phyloP scores from a whole-genome alignment of 1,140 invertebrate genomes.

The Leguminivora glycinivorella region DNA sequence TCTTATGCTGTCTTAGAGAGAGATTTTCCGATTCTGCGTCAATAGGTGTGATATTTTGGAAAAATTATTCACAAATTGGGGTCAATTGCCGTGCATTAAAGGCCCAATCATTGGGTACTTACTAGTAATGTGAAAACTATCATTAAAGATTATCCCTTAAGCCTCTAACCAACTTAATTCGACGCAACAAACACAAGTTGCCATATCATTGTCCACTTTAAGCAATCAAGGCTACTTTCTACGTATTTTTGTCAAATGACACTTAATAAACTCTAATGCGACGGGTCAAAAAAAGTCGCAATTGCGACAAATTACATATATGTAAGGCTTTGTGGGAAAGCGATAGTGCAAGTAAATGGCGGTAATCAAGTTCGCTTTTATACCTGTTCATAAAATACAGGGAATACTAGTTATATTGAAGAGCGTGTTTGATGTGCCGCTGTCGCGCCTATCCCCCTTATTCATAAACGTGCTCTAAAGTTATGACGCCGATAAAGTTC shows the following conservation, averaged over 20 bases:
- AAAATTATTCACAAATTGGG: background rate
- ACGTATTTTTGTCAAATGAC: slow-evolving; percentile 23
- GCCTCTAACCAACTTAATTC: background rate
- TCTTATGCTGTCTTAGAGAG: no score
- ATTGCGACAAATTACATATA: slow-evolving; percentile 19
- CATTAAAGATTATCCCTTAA: background rate
- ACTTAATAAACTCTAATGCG: slow-evolving; percentile 26
- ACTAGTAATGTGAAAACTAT: background rate
- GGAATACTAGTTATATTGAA: background rate
- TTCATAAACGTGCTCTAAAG: no score
- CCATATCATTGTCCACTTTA: slow-evolving; percentile 22
- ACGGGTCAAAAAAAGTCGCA: slow-evolving; percentile 13
- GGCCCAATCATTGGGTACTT: no score
- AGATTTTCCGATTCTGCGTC: no score
- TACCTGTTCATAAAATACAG: background rate
- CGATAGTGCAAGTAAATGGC: background rate
- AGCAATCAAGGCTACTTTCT: slow-evolving; percentile 20
- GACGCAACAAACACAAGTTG: slow-evolving; percentile 8
- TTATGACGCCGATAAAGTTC: no score
- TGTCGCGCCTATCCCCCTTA: background rate
- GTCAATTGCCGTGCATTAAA: background rate
- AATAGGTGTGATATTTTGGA: no score
- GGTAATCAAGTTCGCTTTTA: slow-evolving; percentile 23
- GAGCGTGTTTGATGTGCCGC: background rate
- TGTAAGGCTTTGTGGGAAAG: slow-evolving; percentile 16